phyloP scores from a whole-genome alignment of 2,797 vertebrate species.

The Parambassis ranga region DNA sequence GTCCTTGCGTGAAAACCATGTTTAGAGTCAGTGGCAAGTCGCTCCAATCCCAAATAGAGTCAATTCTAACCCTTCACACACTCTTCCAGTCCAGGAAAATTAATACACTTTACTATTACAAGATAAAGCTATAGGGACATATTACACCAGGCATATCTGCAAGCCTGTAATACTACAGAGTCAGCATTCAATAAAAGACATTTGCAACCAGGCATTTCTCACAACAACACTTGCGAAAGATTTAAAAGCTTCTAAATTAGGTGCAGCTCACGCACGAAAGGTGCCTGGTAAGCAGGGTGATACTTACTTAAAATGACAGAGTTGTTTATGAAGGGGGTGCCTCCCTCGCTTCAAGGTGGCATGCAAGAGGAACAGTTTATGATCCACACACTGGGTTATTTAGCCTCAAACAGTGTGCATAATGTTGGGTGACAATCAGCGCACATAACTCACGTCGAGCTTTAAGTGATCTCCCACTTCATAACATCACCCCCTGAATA shows the following conservation, averaged over 20 bases:
- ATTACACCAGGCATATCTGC: conserved; percentile 85
- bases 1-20: conserved; percentile 74
- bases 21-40: conserved; percentile 75
- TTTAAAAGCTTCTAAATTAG: conserved; percentile 90
- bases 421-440: conserved; percentile 80
- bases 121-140: conserved; percentile 86
- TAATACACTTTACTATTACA: conserved; percentile 87
- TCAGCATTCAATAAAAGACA: conserved; percentile 89
- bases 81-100: conserved; percentile 79
- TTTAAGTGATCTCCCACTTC: conserved; percentile 64
- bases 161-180: conserved; percentile 85
- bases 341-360: conserved; percentile 62
- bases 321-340: conserved; percentile 80
- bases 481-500: conserved; percentile 55
- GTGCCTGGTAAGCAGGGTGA: conserved; percentile 85
- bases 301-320: conserved; percentile 87
- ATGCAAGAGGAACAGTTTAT: conserved; percentile 74
- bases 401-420: conserved; percentile 80
- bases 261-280: conserved; percentile 82
- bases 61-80: conserved; percentile 79
- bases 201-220: conserved; percentile 87
- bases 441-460: conserved; percentile 69
- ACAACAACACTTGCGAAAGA: conserved; percentile 83
- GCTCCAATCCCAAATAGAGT: conserved; percentile 84
- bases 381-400: conserved; percentile 78